Conservation (phyloP, 2,797 vertebrate genomes). For the Phataginus tricuspis region DNA sequence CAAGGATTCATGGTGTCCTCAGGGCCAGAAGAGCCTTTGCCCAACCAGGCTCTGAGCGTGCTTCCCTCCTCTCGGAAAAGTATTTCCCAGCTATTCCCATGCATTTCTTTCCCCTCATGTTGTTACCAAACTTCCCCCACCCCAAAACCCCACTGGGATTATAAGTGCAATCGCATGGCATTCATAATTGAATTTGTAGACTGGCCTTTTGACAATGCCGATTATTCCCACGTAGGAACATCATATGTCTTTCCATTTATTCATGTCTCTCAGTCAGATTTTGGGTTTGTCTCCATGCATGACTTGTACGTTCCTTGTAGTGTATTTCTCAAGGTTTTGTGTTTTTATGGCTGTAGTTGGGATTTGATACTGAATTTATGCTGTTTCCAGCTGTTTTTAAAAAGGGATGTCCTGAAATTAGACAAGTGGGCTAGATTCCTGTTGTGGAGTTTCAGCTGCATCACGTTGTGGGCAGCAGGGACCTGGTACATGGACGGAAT, state of each 20-base stretch:
- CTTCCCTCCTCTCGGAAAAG: neutral
- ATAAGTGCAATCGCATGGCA: neutral
- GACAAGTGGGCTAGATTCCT: neutral
- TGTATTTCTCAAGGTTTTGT: constrained; percentile 23
- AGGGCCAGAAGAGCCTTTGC: neutral
- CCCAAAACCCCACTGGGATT: neutral
- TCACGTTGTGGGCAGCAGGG: neutral
- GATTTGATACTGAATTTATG: neutral
- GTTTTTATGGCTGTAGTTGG: neutral
- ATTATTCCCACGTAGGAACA: neutral
- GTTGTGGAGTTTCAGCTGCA: neutral
- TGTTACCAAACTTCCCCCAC: neutral
- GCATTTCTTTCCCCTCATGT: neutral
- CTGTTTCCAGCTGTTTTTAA: neutral
- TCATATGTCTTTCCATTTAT: neutral
- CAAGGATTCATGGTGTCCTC: neutral
- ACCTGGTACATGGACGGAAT: neutral
- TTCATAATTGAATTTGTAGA: constrained; percentile 13
- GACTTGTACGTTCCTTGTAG: neutral
- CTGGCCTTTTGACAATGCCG: neutral
- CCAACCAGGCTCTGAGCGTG: neutral
- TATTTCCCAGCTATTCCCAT: neutral
- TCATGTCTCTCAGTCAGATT: neutral
- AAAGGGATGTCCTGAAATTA: neutral
- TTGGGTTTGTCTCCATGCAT: neutral